These are phyloP conservation scores for Holotrichia oblita DNA, from an alignment of 1,140 invertebrate species.

Conservation along the genomic window DNA sequence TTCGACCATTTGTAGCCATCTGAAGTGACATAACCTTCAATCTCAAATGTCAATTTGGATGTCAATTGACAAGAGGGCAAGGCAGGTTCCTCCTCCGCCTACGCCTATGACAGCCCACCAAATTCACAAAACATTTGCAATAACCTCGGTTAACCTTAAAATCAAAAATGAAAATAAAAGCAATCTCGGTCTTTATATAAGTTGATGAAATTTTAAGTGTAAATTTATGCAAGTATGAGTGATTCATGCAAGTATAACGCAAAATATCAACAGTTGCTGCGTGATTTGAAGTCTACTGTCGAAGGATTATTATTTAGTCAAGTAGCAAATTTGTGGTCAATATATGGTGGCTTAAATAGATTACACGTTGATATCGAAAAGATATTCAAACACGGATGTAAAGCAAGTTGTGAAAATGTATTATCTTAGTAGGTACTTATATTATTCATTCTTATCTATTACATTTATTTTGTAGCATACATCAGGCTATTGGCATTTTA, in stretches of 20 bases:
- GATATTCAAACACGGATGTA: slow-evolving; percentile 71
- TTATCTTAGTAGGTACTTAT: slow-evolving; percentile 48
- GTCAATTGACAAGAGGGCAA: too few relatives aligned
- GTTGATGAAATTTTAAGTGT: slow-evolving; percentile 2
- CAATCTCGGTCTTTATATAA: neutral
- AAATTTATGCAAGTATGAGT: slow-evolving; percentile 6
- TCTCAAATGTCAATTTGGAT: too few relatives aligned
- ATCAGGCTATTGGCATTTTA: slow-evolving; percentile 70
- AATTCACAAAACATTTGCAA: too few relatives aligned
- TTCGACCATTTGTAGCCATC: too few relatives aligned
- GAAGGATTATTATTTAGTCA: slow-evolving; percentile 71
- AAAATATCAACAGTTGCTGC: slow-evolving; percentile 62
- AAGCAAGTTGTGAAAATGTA: slow-evolving; percentile 65
- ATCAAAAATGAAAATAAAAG: neutral
- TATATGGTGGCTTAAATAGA: slow-evolving; percentile 72
- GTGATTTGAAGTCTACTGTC: slow-evolving; percentile 68
- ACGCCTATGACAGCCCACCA: too few relatives aligned
- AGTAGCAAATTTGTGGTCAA: slow-evolving; percentile 72
- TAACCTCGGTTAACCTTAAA: neutral
- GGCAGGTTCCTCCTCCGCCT: too few relatives aligned
- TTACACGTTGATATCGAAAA: slow-evolving; percentile 68
- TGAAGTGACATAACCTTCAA: too few relatives aligned
- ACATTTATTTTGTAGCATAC: slow-evolving; percentile 37
- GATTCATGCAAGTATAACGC: neutral
- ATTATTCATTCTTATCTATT: neutral